Base-by-base conservation (phyloP, 2,113 vertebrate species). In the Scartelaos histophorus region DNA sequence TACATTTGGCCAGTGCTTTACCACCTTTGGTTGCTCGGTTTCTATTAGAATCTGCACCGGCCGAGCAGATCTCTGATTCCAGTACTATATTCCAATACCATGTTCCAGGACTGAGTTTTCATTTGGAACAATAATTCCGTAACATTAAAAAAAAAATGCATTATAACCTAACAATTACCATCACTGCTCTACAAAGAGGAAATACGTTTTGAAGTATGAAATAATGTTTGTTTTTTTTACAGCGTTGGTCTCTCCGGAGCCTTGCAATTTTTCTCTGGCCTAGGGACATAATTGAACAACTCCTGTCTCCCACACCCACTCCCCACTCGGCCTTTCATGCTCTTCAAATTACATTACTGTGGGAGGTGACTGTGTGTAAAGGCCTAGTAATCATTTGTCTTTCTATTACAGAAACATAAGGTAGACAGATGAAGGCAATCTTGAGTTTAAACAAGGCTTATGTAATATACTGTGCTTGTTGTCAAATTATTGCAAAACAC, bases 321-420 rank as follows among this genome's bases (percentile, higher is more conserved):
- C 6, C 9, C 11, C 4, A 16, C 57, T 62, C 24, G 7, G 16
- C 60, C 25, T 17, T 62, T 62, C 35, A 62, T 29, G 16, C 17
- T 38, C 16, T 38, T 62, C 60, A 62, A 62, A 38, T 62, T 34
- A 38, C 60, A 62, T 62, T 62, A 35, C 60, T 38, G 60, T 19
- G 16, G 22, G 29, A 35, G 56, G 24, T 29, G 29, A 17, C 16
- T 35, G 60, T 7, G 4, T 61, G 58, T 25, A 29, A 1, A 60
- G 13, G 24, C 24, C 24, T 29, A 29, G 60, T 5, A 38, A 62
- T 35, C 60, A 62, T 62, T 19, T n/a, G 6, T 15, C 6, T 22
- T 66, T 74, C 16, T 5, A 25, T 35, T 54, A 35, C 25, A 70
- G 17, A 53, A 29, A 16, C 22, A 53, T 10, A 0, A 38, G 13